A percentile compares a stretch with the other conserved stretches of the same genome.
Evolutionary conservation across 2,797 vertebrate species (phyloP).

Genomic region (Champsocephalus gunnari): DNA sequence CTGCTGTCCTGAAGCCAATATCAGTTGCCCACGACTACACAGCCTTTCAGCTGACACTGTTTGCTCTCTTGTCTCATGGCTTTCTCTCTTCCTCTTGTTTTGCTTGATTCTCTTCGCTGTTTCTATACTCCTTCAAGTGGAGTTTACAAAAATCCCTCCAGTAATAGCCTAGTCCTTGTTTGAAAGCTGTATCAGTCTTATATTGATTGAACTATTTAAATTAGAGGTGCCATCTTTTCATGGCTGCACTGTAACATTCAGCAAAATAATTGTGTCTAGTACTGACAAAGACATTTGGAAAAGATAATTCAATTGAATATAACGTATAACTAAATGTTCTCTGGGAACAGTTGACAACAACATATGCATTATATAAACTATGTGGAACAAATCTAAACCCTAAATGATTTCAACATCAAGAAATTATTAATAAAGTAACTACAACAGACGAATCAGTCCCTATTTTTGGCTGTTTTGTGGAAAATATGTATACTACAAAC

Average conservation of each 20-base stretch:
- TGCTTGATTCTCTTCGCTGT: conserved; percentile 1
- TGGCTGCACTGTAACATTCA: neutral
- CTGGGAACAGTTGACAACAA: neutral
- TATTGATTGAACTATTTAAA: neutral
- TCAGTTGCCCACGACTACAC: conserved; percentile 44
- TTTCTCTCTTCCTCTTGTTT: conserved; percentile 20
- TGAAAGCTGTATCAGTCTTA: neutral
- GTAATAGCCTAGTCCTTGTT: neutral
- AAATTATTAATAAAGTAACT: neutral
- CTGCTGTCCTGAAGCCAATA: conserved; percentile 40
- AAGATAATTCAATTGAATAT: neutral
- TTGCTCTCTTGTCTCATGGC: conserved; percentile 29
- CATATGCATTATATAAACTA: neutral
- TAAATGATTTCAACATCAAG: neutral
- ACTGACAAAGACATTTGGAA: neutral
- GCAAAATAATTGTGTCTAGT: neutral
- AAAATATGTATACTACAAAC: neutral
- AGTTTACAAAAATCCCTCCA: too few relatives aligned
- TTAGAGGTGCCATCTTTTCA: neutral
- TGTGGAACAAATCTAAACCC: neutral
- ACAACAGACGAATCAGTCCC: neutral
- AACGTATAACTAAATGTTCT: neutral
- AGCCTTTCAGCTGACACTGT: conserved; percentile 23
- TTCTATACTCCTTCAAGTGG: conserved; percentile 3
- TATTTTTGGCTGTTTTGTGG: neutral